Evolutionary conservation across 2,113 vertebrate genomes (phyloP), one percentile per base, ranked within the genome.

Genomic region (Petrocephalus microphthalmus): DNA sequence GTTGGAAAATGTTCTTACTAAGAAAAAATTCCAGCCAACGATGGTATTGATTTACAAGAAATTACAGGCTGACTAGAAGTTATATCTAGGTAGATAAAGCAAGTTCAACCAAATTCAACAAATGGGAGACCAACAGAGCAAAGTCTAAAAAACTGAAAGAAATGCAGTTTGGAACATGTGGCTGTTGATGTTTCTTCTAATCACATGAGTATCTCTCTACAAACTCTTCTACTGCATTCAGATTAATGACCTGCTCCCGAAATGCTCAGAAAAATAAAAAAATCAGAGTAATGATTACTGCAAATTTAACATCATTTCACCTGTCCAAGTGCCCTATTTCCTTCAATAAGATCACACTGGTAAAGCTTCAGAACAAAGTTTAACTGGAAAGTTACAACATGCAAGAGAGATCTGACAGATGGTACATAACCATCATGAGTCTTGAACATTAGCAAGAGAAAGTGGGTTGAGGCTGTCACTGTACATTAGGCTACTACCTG

Each of bases 341-440:
- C 64, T 88, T 89, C 92, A 94, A 92, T 71, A 33, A 93, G 92
- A 93, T 94, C 94, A 94, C 90, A 89, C 90, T 90, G 91, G 87
- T 86, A 91, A 89, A 91, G 91, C 89, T 92, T 89, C 88, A 91
- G 89, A 87, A 87, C 90, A 87, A 92, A 90, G 88, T 89, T 84
- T 85, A 86, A 37, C 8, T 15, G 29, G 92, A 92, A 92, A 93
- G 91, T n/a, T 92, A 56, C 91, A 90, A 83, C 54, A 67, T 87
- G 87, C 10, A 74, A 85, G 87, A 90, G 71, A 86, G 51, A 89
- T 88, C 87, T 91, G 93, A 93, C 93, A 95, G 93, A 94, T 94
- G 93, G 94, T 49, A 90, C 60, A 84, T 78, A 88, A 56, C 82
- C 51, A 33, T 49, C 42, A 81, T 54, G 82, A 88, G 29, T 91